Base-by-base conservation (phyloP, 2,797 vertebrate species). In the Phoxinus dragarum region DNA sequence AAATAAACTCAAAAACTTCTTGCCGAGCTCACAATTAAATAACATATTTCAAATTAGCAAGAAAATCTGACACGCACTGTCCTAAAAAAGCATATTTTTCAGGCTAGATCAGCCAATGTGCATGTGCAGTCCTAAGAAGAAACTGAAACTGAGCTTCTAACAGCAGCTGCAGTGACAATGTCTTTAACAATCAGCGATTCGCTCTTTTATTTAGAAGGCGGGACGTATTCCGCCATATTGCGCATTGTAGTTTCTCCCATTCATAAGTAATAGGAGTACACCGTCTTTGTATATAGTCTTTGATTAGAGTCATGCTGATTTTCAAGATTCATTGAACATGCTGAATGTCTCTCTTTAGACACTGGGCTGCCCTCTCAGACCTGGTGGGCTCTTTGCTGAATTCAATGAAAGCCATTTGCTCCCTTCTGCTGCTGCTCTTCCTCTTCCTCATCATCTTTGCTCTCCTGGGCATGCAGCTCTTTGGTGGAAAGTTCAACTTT, bases 361-460 rank as follows among this genome's bases (percentile, higher is more conserved):
- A 99, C 92, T 99, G 98, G 98, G 96, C 97, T 54, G 97, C 98
- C 87, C 94, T 99, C 92, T 99, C 98, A 93, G 98, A 99, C 91
- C 94, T 99, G 90, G 98, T 99, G 93, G 97, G 96, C 1, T 99
- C 98, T n/a, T 94, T 99, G 93, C 91, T 99, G 88, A 99, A 99
- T 94, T 99, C 98, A 89, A 99, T 99, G 98, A 99, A 99, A 94
- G 99, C 98, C 91, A 99, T 99, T 69, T 98, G 98, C 91, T 99
- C 98, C 5, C 95, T 99, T 91, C 93, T 99, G 92, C 95, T 99
- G 68, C 96, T 99, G 73, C 97, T 99, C 88, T 99, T 99, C 94
- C 97, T 99, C 92, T 99, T 99, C 94, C 98, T 99, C 94, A 99
- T 99, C 95, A 99, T 99, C 94, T 99, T 99, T 82, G 97, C 98